These are phyloP conservation scores for Gasterosteus nipponicus DNA, from an alignment of 2,113 vertebrate species.

Conservation along the genomic window DNA sequence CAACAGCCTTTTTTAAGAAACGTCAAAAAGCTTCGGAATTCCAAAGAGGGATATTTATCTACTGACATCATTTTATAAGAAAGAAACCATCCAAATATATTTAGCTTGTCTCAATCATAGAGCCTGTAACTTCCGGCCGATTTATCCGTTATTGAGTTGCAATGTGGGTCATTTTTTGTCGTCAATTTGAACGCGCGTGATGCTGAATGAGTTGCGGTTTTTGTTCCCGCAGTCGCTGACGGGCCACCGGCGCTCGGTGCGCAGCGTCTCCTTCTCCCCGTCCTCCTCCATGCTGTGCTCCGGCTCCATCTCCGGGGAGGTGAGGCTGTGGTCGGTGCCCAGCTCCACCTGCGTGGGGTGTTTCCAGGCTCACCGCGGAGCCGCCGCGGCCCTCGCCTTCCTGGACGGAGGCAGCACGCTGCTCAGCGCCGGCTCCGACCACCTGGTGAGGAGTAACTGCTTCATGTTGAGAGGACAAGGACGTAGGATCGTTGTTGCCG, in stretches of 20 bases:
- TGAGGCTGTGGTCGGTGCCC: conserved; percentile 87
- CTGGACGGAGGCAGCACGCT: conserved; percentile 78
- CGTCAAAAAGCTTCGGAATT: too few relatives aligned
- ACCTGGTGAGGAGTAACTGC: conserved; percentile 71
- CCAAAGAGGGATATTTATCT: too few relatives aligned
- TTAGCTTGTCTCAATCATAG: too few relatives aligned
- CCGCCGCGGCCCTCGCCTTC: conserved; percentile 76
- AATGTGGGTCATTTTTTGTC: not conserved
- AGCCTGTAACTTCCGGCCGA: not conserved
- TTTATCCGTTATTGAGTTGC: not conserved
- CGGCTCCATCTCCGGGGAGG: conserved; percentile 82
- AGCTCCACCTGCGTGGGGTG: conserved; percentile 77
- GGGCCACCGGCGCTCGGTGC: conserved; percentile 80
- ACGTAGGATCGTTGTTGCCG: too few relatives aligned
- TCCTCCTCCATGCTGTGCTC: conserved; percentile 81
- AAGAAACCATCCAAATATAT: too few relatives aligned
- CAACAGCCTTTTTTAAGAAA: not conserved
- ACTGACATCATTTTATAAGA: too few relatives aligned
- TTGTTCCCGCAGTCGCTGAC: conserved; percentile 75
- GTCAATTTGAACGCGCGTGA: not conserved
- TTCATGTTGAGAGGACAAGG: too few relatives aligned
- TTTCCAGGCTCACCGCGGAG: conserved; percentile 84
- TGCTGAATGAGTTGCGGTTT: not conserved
- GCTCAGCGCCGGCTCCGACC: conserved; percentile 85
- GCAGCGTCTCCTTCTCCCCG: conserved; percentile 81